phyloP scores from a whole-genome alignment of 2,797 vertebrate genomes.

The Phrynocephalus forsythii region DNA sequence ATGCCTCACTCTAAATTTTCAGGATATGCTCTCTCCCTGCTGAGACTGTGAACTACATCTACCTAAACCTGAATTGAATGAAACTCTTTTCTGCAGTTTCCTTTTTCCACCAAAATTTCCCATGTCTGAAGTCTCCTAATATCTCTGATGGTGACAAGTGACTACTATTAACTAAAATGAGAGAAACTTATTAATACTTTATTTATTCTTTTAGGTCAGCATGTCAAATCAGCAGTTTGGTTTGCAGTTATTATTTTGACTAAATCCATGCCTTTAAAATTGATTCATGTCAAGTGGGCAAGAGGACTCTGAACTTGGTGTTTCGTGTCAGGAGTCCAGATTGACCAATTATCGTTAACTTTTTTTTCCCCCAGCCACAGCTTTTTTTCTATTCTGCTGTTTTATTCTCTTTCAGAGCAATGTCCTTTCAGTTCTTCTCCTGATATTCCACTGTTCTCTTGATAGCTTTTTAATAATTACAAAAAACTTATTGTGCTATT shows the following conservation, averaged over 20 bases:
- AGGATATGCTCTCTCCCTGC: not conserved
- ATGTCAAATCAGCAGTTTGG: not conserved
- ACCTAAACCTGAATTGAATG: too few relatives aligned
- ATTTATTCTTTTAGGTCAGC: not conserved
- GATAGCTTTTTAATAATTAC: constrained; percentile 28
- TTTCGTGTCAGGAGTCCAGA: constrained; percentile 9
- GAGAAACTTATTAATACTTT: not conserved
- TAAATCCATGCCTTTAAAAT: constrained; percentile 39
- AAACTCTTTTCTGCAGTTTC: not conserved
- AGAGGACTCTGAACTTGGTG: not conserved
- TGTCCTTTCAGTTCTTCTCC: constrained; percentile 1
- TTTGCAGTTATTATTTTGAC: not conserved
- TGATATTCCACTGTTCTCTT: constrained; percentile 43
- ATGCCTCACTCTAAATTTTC: too few relatives aligned
- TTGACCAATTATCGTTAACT: constrained; percentile 16
- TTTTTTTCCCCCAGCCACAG: not conserved
- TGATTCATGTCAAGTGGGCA: constrained; percentile 32
- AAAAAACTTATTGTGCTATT: constrained; percentile 27
- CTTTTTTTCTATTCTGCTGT: not conserved
- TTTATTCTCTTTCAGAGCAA: constrained; percentile 44
- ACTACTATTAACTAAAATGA: not conserved
- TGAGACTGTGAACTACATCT: not conserved
- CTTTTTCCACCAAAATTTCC: not conserved
- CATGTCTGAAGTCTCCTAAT: not conserved
- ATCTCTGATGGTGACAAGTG: not conserved